These are phyloP conservation scores for Ephestia elutella DNA, from an alignment of 1,140 invertebrate species.

Conservation along the genomic window DNA sequence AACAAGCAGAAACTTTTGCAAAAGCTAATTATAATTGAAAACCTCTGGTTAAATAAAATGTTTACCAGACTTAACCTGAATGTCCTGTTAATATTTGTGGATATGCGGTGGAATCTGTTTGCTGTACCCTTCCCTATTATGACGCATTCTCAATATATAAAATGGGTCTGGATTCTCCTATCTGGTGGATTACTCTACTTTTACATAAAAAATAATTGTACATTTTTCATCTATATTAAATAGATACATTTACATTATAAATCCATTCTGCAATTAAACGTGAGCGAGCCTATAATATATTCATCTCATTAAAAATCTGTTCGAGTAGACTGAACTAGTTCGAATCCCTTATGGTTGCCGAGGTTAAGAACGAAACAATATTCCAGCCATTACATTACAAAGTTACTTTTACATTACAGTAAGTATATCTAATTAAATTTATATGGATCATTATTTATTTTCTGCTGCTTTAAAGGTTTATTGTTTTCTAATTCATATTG, in stretches of 20 bases:
- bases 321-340: neutral
- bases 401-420: neutral
- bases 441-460: too few relatives aligned
- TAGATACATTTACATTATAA: too few relatives aligned
- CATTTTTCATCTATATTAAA: too few relatives aligned
- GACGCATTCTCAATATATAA: neutral
- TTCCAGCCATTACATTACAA: neutral
- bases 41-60: neutral
- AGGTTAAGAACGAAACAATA: neutral
- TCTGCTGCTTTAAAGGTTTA: too few relatives aligned
- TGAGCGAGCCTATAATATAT: neutral
- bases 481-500: too few relatives aligned
- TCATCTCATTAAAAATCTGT: neutral
- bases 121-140: neutral
- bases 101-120: too few relatives aligned
- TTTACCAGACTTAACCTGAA: too few relatives aligned
- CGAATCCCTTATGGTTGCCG: constrained; percentile 1
- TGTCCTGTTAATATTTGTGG: too few relatives aligned
- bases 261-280: neutral
- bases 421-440: too few relatives aligned
- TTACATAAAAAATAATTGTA: neutral
- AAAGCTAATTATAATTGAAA: neutral
- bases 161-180: too few relatives aligned
- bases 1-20: neutral
- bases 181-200: too few relatives aligned